Conservation (phyloP, 2,888 invertebrate species). For the Dryadula phaetusa region DNA sequence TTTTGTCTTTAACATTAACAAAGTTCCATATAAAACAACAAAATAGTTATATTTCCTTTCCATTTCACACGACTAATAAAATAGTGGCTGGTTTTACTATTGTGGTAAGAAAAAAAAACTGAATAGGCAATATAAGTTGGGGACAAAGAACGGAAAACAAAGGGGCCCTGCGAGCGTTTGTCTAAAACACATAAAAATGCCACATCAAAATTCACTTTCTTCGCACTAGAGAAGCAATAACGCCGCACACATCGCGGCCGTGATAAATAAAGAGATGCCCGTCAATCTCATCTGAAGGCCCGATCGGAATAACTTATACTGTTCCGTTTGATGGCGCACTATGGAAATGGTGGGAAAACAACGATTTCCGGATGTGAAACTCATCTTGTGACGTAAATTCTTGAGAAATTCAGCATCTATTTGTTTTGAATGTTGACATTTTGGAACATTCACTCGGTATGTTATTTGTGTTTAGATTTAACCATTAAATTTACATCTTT, state of each 20-base stretch:
- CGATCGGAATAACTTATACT: constrained; percentile 40
- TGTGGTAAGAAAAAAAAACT: constrained; percentile 48
- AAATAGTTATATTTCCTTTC: constrained; percentile 26
- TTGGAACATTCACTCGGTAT: not conserved
- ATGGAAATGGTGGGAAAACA: constrained; percentile 29
- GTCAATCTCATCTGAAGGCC: constrained; percentile 42
- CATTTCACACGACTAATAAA: constrained; percentile 41
- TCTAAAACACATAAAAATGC: constrained; percentile 67
- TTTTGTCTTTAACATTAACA: constrained; percentile 3
- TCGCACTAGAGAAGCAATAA: constrained; percentile 64
- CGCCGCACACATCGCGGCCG: constrained; percentile 57
- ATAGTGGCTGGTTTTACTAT: constrained; percentile 37
- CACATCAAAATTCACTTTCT: constrained; percentile 79
- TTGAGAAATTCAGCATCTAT: not conserved
- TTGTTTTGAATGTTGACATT: not conserved
- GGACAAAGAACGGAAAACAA: constrained; percentile 46
- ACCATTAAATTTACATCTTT: too few species aligned
- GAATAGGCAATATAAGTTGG: constrained; percentile 47
- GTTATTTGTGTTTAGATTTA: not conserved
- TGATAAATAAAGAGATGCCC: constrained; percentile 59
- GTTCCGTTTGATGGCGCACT: constrained; percentile 29
- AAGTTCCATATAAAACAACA: constrained; percentile 6
- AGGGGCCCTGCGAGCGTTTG: constrained; percentile 58
- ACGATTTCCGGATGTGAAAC: constrained; percentile 11
- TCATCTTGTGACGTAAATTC: constrained; percentile 16